Evolutionary conservation across 2,113 vertebrate species (phyloP), one percentile per base, ranked within the genome.

Genomic region (Sinocyclocheilus anshuiensis): DNA sequence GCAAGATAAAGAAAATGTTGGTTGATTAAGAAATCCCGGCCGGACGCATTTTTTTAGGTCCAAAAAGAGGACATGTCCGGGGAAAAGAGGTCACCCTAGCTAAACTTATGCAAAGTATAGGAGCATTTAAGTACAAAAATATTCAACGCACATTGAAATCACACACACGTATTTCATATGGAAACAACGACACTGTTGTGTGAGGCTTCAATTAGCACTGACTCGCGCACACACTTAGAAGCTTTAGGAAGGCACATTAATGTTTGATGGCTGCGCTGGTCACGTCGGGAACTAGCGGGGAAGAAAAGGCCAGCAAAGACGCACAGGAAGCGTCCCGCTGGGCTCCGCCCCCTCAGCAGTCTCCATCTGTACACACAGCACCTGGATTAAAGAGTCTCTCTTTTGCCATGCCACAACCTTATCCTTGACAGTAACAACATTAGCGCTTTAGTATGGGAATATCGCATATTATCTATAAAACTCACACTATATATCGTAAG

Each of bases 241-340:
- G 63, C 50, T 63, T 57, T 33, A 83, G 65, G 20, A 36, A 67
- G 36, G 26, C 50, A 1, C 55, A 45, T 87, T 83, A 88, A 87
- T 83, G 75, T 89, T 87, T 86, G 20, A 88, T 87, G 67, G 24
- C 57, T 22, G 48, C n/a, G 45, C 59, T 48, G 81, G 84, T 63
- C 74, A 78, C 48, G 77, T 77, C 33, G 39, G 26, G 75, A 77
- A 53, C 39, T 20, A 76, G 76, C 12, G n/a, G 69, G 77, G 53
- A 48, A 48, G 67, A 57, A 87, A 84, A 86, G 76, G 83, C 57
- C 59, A 87, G 65, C 67, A 39, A 22, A 67, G 55, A 86, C 50
- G 72, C 39, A 65, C 81, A 86, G 81, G 82, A 86, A 84, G 79
- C 74, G n/a, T 13, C 67, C 74, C 78, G 53, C 79, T 77, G 74